phyloP scores from a whole-genome alignment of 2,113 vertebrate species.

The Ploceus nigricollis region DNA sequence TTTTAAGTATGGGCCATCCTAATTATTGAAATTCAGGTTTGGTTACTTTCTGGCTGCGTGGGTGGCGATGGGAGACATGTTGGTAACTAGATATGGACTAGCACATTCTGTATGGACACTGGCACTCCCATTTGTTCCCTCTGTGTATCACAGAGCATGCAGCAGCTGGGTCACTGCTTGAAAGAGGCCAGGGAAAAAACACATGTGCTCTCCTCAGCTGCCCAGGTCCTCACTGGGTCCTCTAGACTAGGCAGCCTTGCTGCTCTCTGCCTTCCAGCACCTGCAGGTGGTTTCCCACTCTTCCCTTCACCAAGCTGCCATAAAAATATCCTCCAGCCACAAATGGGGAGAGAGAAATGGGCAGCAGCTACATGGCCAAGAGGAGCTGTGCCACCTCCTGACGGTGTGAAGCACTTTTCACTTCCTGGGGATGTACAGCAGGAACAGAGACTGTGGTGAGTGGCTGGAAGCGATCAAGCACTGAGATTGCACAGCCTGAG shows the following conservation, averaged over 20 bases:
- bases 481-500: background rate
- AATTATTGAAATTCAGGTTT: background rate
- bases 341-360: background rate
- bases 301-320: background rate
- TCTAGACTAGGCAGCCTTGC: background rate
- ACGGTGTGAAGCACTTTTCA: background rate
- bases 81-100: background rate
- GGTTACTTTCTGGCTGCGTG: background rate
- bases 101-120: fast-evolving
- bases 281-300: background rate
- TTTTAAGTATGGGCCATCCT: background rate
- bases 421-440: background rate
- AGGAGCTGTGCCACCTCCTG: background rate
- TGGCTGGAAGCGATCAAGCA: fast-evolving
- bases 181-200: background rate
- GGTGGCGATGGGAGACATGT: background rate
- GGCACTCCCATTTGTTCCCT: background rate
- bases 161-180: background rate
- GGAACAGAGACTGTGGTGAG: background rate
- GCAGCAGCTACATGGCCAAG: background rate
- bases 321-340: background rate
- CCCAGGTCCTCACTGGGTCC: background rate
- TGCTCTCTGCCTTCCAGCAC: background rate
- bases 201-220: background rate
- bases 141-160: background rate